Percentiles rank a stretch among this genome's conserved stretches.
These are phyloP conservation scores for Rhombomys opimus DNA, from an alignment of 2,113 vertebrate genomes.

Conservation along the genomic window DNA sequence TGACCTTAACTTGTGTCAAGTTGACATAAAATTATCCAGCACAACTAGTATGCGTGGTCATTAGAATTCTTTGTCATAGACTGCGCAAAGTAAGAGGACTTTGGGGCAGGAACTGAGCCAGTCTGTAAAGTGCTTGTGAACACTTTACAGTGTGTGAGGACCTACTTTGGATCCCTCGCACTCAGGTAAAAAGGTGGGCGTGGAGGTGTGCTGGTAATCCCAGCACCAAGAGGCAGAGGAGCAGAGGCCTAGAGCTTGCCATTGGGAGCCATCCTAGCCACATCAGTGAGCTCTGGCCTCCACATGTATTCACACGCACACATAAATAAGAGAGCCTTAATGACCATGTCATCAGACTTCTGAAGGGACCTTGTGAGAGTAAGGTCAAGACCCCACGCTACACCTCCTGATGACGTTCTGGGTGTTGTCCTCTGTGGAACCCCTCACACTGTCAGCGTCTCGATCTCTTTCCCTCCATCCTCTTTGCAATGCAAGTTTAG, in stretches of 20 bases:
- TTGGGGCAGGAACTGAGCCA: neutral
- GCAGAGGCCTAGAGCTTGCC: neutral
- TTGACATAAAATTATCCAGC: neutral
- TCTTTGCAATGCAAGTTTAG: neutral
- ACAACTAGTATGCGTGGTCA: neutral
- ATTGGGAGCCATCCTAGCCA: neutral
- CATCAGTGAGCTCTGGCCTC: neutral
- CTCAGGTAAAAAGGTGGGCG: neutral
- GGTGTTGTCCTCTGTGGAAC: neutral
- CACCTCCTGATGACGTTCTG: neutral
- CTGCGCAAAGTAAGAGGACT: neutral
- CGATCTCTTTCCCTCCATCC: rapidly evolving
- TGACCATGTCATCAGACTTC: neutral
- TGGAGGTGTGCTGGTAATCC: neutral
- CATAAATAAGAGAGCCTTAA: neutral
- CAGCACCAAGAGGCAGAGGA: neutral
- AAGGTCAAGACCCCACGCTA: neutral
- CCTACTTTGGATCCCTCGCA: neutral
- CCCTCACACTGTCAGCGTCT: neutral
- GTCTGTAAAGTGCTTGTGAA: neutral
- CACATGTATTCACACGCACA: neutral
- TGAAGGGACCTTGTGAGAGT: neutral
- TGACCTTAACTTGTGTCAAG: neutral
- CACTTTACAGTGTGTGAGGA: neutral
- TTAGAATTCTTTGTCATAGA: neutral